Evolutionary conservation across 2,797 vertebrate species (phyloP).

Genomic region (Parambassis ranga): DNA sequence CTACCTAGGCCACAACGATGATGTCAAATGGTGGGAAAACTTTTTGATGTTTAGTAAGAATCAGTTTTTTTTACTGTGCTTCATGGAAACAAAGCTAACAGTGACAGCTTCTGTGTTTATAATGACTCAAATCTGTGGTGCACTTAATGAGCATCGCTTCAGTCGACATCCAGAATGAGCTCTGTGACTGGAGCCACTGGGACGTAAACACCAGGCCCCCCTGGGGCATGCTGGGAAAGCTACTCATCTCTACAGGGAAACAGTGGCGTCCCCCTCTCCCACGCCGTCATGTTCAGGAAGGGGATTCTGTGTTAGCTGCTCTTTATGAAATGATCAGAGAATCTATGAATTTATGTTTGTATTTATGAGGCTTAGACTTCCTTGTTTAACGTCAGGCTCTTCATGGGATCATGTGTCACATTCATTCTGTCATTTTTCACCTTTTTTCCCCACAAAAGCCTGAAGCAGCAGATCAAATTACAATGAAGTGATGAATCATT

Average conservation of each 20-base stretch:
- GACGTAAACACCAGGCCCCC: conserved; percentile 29
- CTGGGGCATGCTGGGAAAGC: conserved; percentile 55
- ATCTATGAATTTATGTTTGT: no score
- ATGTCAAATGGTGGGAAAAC: conserved; percentile 89
- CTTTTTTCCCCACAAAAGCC: no score
- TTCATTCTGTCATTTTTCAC: no score
- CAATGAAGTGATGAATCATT: not conserved
- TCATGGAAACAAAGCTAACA: no score
- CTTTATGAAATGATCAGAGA: no score
- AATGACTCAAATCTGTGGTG: conserved; percentile 4
- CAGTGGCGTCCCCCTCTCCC: conserved; percentile 10
- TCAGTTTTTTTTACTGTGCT: no score
- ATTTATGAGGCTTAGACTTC: no score
- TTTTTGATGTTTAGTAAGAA: not conserved
- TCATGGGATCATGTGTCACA: no score
- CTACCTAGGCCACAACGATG: conserved; percentile 92
- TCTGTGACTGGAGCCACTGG: conserved; percentile 4
- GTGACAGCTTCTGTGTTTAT: not conserved
- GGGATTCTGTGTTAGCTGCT: not conserved
- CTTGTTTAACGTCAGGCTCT: no score
- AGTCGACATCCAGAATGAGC: conserved; percentile 6
- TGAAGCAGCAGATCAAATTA: not conserved
- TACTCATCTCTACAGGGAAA: conserved; percentile 13
- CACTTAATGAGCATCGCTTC: not conserved
- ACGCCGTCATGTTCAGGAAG: not conserved